Evolutionary conservation across 92 coral and sea anemone species (phyloP).

Genomic region (Zoanthus solanderi): DNA sequence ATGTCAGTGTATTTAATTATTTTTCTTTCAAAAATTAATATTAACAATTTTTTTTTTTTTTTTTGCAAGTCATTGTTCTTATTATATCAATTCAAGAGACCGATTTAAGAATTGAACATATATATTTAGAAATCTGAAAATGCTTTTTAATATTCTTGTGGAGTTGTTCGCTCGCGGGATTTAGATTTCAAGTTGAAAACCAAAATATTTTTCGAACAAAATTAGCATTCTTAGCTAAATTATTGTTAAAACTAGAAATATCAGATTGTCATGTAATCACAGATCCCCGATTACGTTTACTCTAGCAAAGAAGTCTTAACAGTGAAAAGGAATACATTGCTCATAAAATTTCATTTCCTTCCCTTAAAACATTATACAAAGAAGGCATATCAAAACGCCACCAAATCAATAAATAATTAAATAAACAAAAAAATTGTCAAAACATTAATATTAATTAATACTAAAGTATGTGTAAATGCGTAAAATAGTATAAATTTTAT

Average conservation of each 20-base stretch:
- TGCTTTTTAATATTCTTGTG: not conserved
- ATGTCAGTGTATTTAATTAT: no score
- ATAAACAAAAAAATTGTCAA: no score
- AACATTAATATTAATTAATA: no score
- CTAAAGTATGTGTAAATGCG: not conserved
- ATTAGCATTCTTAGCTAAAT: not conserved
- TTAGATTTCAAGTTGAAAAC: not conserved
- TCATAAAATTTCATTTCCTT: no score
- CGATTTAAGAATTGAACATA: no score
- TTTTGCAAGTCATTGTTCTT: no score
- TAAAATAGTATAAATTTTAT: no score
- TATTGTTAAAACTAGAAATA: not conserved
- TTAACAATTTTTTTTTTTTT: no score
- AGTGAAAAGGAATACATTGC: not conserved
- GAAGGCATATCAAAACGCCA: conserved; percentile 4
- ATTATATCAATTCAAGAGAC: no score
- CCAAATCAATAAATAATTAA: not conserved
- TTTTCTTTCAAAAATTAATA: no score
- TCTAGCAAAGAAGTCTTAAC: not conserved
- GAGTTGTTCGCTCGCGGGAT: not conserved
- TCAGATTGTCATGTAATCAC: not conserved
- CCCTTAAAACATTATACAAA: not conserved
- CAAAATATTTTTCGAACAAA: not conserved
- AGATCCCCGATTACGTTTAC: not conserved
- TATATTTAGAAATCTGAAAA: no score